phyloP scores from a whole-genome alignment of 2,113 vertebrate genomes.

The cat (Felis catus) region F.catus_Fca126_mat1.0 CM031417.1:67341001-67341500 shows the following conservation, averaged over 20 bases:
- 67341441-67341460: background rate
- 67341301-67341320: background rate
- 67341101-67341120: background rate
- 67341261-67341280: background rate
- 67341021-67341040: background rate
- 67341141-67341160: background rate
- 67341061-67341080: background rate
- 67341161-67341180: background rate
- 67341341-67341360: background rate
- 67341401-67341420: background rate
- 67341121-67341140: background rate
- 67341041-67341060: conserved; percentile 2
- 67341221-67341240: background rate
- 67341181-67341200: background rate
- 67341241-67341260: background rate
- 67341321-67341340: background rate
- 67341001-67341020: background rate
- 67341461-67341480: no score
- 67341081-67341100: background rate
- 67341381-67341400: background rate
- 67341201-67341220: background rate
- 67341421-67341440: background rate
- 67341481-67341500: no score
- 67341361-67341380: background rate
- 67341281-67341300: background rate